A percentile compares a stretch with the other conserved stretches of the same genome.
phyloP scores from a whole-genome alignment of 2,797 vertebrate species.

The Argya squamiceps region DNA sequence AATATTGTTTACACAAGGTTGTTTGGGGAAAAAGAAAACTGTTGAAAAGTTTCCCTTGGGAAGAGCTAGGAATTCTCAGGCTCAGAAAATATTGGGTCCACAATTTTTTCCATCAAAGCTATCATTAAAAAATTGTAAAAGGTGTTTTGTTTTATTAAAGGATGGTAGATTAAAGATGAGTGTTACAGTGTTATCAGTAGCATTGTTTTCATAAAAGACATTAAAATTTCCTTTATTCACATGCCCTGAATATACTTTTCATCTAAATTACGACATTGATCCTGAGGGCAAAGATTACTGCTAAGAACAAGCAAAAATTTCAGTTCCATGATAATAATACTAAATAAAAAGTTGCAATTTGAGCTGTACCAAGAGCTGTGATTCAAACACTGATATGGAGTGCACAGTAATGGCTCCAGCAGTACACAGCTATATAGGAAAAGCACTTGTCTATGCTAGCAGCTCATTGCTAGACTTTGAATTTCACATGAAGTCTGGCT shows the following conservation, averaged over 20 bases:
- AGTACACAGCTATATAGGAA: background rate
- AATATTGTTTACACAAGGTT: no score
- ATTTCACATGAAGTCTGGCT: background rate
- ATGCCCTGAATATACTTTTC: background rate
- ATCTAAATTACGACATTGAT: background rate
- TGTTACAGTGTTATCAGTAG: background rate
- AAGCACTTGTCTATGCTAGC: background rate
- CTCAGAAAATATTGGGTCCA: no score
- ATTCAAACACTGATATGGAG: rapidly evolving
- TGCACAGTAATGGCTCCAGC: background rate
- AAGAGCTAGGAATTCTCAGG: no score
- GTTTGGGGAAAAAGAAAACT: no score
- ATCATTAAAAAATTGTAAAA: background rate
- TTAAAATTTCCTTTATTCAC: background rate
- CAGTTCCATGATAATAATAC: background rate
- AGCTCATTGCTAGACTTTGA: background rate
- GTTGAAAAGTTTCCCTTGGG: no score
- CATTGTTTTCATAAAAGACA: background rate
- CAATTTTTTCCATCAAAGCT: background rate
- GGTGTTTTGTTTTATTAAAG: background rate
- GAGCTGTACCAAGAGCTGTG: background rate
- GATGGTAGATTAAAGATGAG: background rate
- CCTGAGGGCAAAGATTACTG: background rate
- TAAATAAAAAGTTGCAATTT: background rate
- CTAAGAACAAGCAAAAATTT: background rate